Evolutionary conservation across 2,888 invertebrate species (phyloP).

Genomic region (Pseudococcus longispinus): DNA sequence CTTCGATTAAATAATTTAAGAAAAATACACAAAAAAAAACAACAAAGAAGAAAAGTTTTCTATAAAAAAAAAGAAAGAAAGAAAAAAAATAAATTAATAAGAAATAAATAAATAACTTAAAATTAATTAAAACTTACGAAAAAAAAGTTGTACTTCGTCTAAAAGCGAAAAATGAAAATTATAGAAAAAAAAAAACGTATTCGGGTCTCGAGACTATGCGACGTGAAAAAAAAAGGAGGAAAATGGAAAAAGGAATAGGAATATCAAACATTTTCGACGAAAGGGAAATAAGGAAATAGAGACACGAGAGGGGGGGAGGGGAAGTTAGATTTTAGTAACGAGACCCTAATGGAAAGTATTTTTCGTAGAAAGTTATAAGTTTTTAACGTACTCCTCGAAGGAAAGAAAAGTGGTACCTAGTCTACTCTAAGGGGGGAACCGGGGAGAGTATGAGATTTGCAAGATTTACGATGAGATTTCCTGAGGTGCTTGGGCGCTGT

Average conservation of each 20-base stretch:
- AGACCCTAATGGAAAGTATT: constrained; percentile 34
- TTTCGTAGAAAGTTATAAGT: constrained; percentile 20
- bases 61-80: constrained; percentile 11
- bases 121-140: background rate
- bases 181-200: background rate
- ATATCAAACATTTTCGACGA: background rate
- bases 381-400: background rate
- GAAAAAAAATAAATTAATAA: constrained; percentile 26
- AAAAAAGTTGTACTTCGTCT: constrained; percentile 16
- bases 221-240: background rate
- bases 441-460: constrained; percentile 7
- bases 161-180: background rate
- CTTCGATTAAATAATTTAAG: background rate
- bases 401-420: background rate
- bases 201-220: background rate
- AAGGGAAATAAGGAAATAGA: background rate
- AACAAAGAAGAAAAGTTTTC: background rate
- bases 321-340: background rate
- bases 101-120: constrained; percentile 40
- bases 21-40: background rate
- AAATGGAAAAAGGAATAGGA: background rate
- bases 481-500: constrained; percentile 69
- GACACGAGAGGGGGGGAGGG: background rate
- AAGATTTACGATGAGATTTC: constrained; percentile 59
- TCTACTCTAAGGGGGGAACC: background rate